Evolutionary conservation across 2,888 invertebrate species (phyloP), one percentile per base, ranked within the genome.

Genomic region (Eledona agricola): DNA sequence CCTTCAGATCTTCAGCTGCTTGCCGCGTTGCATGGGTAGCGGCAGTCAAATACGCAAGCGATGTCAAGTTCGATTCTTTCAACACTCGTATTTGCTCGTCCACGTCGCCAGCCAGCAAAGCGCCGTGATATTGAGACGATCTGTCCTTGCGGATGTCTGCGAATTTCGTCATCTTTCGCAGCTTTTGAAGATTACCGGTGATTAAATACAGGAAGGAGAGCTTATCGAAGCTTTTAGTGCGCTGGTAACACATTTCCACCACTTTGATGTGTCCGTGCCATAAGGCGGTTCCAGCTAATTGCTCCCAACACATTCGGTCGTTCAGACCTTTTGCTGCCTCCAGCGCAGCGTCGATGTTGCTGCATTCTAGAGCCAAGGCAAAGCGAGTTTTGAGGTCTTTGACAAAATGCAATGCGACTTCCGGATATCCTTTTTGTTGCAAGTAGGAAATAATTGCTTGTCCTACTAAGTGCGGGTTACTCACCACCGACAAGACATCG

Each of bases 201-300:
- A 98, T 94, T 23, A 99, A 82, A 78, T 99, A 99, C 25, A 99
- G 82, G 81, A 99, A 99, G 7, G 96, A 92, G 0, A 99, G 83
- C 78, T 97, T 97, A 77, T 99, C 98, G 75, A 99, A 99, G 80
- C 97, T 97, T 80, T 99, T 99, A 0, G 97, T 99, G 57, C 98
- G 86, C 73, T 99, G 98, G 77, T 99, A 99, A 71, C 97, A 96
- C 96, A 99, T 97, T 77, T 99, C 99, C 1, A 99, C 98, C 1
- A 91, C 90, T 80, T 93, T 93, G 52, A 67, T 67, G 71, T 93
- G 93, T n/a, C 93, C 98, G 71, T 96, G 96, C 62, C 93, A 79
- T 10, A 98, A 78, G 0, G 99, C 98, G 0, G 96, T 92, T 69
- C 96, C 89, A 0, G 96, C 98, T 51, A 99, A 80, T 60, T 90